Evolutionary conservation across 1,140 invertebrate genomes (phyloP).

Genomic region (Drosophila tropicalis): DNA sequence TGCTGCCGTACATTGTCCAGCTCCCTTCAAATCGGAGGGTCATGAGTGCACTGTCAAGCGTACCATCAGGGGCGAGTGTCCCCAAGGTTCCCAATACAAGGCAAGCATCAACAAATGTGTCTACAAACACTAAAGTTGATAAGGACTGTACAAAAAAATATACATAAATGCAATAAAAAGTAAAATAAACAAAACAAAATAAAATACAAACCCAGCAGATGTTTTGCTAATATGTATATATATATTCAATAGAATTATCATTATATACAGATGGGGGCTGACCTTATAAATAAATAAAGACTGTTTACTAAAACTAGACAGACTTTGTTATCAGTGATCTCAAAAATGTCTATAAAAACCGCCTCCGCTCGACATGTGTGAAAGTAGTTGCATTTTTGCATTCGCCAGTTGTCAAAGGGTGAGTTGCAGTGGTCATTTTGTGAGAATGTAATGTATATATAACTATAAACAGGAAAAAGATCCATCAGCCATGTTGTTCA

Average conservation of each 20-base stretch:
- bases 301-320: slow-evolving; percentile 21
- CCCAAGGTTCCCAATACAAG: slow-evolving; percentile 48
- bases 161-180: slow-evolving; percentile 16
- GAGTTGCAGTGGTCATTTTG: slow-evolving; percentile 16
- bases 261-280: not conserved
- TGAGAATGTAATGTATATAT: too few species aligned
- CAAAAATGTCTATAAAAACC: slow-evolving; percentile 39
- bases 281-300: slow-evolving; percentile 22
- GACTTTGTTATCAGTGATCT: not conserved
- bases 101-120: slow-evolving; percentile 67
- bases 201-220: slow-evolving; percentile 7
- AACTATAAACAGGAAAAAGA: not conserved
- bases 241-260: not conserved
- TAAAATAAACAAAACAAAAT: slow-evolving; percentile 6
- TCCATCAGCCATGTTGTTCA: slow-evolving; percentile 40
- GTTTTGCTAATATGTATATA: not conserved
- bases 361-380: slow-evolving; percentile 1
- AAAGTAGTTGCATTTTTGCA: slow-evolving; percentile 49
- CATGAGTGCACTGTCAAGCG: slow-evolving; percentile 42
- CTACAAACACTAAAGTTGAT: slow-evolving; percentile 25
- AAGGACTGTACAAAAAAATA: slow-evolving; percentile 7
- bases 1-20: slow-evolving; percentile 54
- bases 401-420: slow-evolving; percentile 33
- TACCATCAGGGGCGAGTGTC: slow-evolving; percentile 68
- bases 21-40: slow-evolving; percentile 38